Percentiles rank a stretch among this genome's conserved stretches.
Conservation (phyloP, 2,797 vertebrate species). For the Tapera naevia region DNA sequence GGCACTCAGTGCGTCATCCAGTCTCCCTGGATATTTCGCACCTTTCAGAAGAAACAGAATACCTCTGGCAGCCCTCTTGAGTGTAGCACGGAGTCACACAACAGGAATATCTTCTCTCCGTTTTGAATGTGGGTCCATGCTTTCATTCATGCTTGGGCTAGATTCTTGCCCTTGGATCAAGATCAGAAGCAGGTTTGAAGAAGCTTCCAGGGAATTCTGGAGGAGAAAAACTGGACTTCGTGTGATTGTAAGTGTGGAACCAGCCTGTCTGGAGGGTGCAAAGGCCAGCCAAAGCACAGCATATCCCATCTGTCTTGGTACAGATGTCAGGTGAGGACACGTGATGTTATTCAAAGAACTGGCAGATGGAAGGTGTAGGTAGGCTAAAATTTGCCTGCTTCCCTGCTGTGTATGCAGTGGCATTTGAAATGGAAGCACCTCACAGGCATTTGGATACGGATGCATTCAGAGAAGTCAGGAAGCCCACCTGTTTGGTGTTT, state of each 20-base stretch:
- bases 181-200: background rate
- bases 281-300: background rate
- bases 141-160: background rate
- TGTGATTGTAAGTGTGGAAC: background rate
- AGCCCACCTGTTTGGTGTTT: background rate
- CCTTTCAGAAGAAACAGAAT: background rate
- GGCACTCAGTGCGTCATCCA: no score
- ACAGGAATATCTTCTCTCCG: background rate
- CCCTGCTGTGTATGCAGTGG: background rate
- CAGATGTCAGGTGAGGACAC: background rate
- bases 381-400: background rate
- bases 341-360: background rate
- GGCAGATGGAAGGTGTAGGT: background rate
- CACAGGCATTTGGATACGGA: background rate
- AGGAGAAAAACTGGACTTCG: background rate
- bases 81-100: background rate
- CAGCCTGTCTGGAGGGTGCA: background rate
- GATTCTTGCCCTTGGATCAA: background rate
- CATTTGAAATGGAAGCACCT: background rate
- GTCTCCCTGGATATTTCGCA: no score
- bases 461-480: background rate
- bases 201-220: background rate
- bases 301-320: conserved; percentile 20
- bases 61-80: background rate
- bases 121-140: background rate